Base-by-base conservation (phyloP, 2,797 vertebrate genomes). In the Momotus momota region DNA sequence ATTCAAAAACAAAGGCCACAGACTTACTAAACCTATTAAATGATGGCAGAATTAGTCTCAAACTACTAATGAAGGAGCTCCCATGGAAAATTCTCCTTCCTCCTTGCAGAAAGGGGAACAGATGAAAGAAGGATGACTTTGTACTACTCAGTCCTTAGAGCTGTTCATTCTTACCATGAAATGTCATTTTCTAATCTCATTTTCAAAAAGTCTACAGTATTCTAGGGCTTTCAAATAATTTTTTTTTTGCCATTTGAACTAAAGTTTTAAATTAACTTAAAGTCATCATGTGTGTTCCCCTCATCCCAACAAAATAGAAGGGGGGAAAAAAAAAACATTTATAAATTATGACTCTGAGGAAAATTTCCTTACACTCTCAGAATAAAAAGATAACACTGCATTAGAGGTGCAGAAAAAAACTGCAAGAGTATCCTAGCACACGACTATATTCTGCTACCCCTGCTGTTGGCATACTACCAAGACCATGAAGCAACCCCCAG, bases 171-270 rank as follows among this genome's bases (percentile, higher is more conserved):
- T 82, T 54, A 81, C 3, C 18, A n/a, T 19, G 5, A 25, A 61
- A 61, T 26, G 12, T 25, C 17, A 55, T 74, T 80, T 77, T 54
- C 13, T 57, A 82, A 41, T 64, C 12, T 65, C 23, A 14, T 35
- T 14, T 25, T 75, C 25, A 77, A 72, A 62, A 64, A 13, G 4
- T 46, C 58, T 61, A 46, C 4, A 12, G 21, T 0, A 0, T 72
- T 57, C 43, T 48, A 69, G 7, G 8, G 10, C 49, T 79, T 81
- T 77, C 13, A 67, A 66, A 55, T n/a, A 38, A 72, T 75, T 60
- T 5, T 41, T 79, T 6, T 38, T 29, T 20, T 86, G 18, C 11
- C 20, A 57, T 52, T 90, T 88, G 40, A 90, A 77, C 4, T 48
- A 66, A 22, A 3, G 6, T 46, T 75, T 85, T 86, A 49, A 72